Base-by-base conservation (phyloP, 1,140 invertebrate genomes). In the Chlorops oryzae region DNA sequence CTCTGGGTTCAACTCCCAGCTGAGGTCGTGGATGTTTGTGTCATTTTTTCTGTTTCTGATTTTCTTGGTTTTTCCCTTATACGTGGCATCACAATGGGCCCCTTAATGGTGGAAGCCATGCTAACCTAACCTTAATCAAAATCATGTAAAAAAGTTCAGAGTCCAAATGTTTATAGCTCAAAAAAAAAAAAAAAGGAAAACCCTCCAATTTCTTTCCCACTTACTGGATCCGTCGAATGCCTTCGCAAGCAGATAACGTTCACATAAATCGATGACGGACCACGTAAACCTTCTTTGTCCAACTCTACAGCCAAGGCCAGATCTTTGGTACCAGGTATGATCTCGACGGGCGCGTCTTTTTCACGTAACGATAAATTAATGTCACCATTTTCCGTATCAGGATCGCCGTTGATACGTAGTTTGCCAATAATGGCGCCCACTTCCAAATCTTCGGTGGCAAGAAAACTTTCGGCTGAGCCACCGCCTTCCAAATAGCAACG, bases 401-500 rank as follows among this genome's bases (percentile, higher is more conserved):
- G 82, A 74, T 92, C 86, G 1, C 90, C 90, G 57, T 88, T 80
- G 15, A 93, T 86, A 20, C 82, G 81, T 17, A 93, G 65, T 13
- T 73, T 70, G 73, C 87, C 89, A 41, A 92, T 82, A 28, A 83
- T 79, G 49, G 84, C 83, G 50, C 89, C 88, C 25, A 93, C 82
- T 10, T 82, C 77, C 15, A 84, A 73, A 67, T 91, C 87, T 77
- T 94, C 91, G 63, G 83, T 85, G 51, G 93, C 88, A 65, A 92
- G 89, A 62, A 94, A 90, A 67, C 87, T 91, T 67, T 91, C 89
- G 3, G 90, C 88, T 1, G 91, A 90, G 22, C 87, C 88, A 22
- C 90, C 91, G 58, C 87, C 90, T 72, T 90, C 86, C 61, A 95
- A 72, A 70, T 88, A 94, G 67, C 91, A 95, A 64, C 90, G 78